Conservation (phyloP, 2,113 vertebrate genomes). For the Odocoileus hemionus region DNA sequence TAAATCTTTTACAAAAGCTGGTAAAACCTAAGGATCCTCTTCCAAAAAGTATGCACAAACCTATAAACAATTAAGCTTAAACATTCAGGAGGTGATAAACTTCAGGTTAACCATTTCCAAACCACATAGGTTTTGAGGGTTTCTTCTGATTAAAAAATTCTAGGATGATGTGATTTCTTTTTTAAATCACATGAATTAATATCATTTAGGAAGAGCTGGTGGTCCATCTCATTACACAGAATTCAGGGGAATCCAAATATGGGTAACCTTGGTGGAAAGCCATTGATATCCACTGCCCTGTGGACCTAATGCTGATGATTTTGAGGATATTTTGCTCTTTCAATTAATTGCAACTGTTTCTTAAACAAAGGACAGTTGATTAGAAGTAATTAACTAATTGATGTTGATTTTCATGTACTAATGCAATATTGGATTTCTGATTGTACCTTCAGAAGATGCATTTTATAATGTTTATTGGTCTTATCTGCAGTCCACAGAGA, state of each 20-base stretch:
- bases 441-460: neutral
- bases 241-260: neutral
- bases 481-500: neutral
- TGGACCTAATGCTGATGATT: neutral
- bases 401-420: neutral
- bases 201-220: neutral
- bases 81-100: neutral
- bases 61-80: neutral
- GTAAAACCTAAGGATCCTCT: neutral
- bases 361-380: neutral
- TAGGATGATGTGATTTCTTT: neutral
- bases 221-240: neutral
- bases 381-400: slow-evolving; percentile 4
- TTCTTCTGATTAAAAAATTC: neutral
- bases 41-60: neutral
- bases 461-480: neutral
- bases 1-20: neutral
- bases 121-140: neutral
- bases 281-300: neutral
- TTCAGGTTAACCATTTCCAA: neutral
- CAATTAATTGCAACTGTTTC: neutral
- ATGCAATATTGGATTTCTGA: neutral
- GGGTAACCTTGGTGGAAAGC: neutral
- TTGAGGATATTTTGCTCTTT: neutral
- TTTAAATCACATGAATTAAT: neutral